Evolutionary conservation across 1,140 invertebrate species (phyloP).

Genomic region (Drosophila sulfurigaster): DNA sequence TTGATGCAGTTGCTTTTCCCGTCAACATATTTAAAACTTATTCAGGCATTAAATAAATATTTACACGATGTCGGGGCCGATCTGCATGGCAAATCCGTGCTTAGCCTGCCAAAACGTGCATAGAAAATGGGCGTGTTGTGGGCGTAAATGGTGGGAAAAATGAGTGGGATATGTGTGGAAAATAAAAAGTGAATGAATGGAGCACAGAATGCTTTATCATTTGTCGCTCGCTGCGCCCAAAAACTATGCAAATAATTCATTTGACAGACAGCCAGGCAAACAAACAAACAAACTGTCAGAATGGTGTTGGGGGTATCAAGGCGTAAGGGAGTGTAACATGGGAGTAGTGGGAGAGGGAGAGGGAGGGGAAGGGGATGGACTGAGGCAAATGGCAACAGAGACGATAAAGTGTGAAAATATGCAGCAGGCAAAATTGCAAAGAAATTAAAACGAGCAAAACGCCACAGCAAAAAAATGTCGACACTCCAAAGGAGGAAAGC

Average conservation of each 20-base stretch:
- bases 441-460: constrained; percentile 74
- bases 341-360: no score
- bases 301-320: background rate
- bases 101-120: constrained; percentile 58
- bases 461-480: constrained; percentile 25
- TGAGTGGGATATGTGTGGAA: constrained; percentile 10
- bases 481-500: constrained; percentile 8
- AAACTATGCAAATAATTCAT: constrained; percentile 83
- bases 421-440: constrained; percentile 65
- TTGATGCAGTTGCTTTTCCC: constrained; percentile 25
- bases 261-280: constrained; percentile 71
- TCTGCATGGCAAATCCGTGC: constrained; percentile 66
- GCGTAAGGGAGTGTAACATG: background rate
- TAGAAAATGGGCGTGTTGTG: constrained; percentile 34
- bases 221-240: constrained; percentile 56
- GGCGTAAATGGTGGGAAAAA: constrained; percentile 13
- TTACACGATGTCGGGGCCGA: constrained; percentile 55
- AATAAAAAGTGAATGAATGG: constrained; percentile 19
- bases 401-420: constrained; percentile 79
- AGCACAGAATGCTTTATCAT: constrained; percentile 49
- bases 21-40: constrained; percentile 76
- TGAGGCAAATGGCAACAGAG: constrained; percentile 13
- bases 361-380: background rate
- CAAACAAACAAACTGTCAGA: constrained; percentile 41
- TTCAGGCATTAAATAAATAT: constrained; percentile 78